These are phyloP conservation scores for Parnassius orleans DNA, from an alignment of 2,888 invertebrate species.

Conservation along the genomic window DNA sequence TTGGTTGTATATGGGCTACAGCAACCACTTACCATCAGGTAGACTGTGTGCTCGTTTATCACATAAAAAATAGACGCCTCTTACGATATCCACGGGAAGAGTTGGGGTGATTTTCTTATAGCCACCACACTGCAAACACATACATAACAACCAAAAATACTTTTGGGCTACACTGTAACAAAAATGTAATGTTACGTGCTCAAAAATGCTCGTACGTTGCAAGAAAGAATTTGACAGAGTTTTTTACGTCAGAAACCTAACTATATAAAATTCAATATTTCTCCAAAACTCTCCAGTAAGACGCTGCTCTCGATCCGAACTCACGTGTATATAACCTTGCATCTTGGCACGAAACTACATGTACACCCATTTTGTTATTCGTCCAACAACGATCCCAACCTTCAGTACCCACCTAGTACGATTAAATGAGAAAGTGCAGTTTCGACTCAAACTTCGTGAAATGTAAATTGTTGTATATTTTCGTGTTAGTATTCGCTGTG, in stretches of 20 bases:
- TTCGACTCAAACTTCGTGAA: slow-evolving; percentile 2
- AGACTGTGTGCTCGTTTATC: too few relatives aligned
- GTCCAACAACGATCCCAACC: background rate
- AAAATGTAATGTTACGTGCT: too few relatives aligned
- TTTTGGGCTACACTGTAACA: too few relatives aligned
- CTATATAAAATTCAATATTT: slow-evolving; percentile 5
- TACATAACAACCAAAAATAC: too few relatives aligned
- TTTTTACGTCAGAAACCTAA: background rate
- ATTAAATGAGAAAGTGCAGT: slow-evolving; percentile 17
- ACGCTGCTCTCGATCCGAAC: background rate
- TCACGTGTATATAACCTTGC: background rate
- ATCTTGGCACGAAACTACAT: slow-evolving; percentile 10
- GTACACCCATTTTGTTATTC: background rate
- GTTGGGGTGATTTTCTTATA: too few relatives aligned
- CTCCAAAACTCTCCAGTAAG: slow-evolving; percentile 12
- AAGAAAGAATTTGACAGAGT: too few relatives aligned
- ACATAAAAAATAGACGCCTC: too few relatives aligned
- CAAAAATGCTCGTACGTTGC: too few relatives aligned
- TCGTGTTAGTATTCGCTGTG: slow-evolving; percentile 4
- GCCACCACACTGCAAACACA: too few relatives aligned
- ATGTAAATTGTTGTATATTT: slow-evolving; percentile 16
- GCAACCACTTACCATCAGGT: too few relatives aligned
- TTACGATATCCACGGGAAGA: too few relatives aligned
- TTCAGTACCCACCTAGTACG: background rate
- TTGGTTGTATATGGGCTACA: too few relatives aligned